A percentile compares a stretch with the other conserved stretches of the same genome.
Evolutionary conservation across 1,140 invertebrate species (phyloP).

Genomic region (Lepidurus couesii): DNA sequence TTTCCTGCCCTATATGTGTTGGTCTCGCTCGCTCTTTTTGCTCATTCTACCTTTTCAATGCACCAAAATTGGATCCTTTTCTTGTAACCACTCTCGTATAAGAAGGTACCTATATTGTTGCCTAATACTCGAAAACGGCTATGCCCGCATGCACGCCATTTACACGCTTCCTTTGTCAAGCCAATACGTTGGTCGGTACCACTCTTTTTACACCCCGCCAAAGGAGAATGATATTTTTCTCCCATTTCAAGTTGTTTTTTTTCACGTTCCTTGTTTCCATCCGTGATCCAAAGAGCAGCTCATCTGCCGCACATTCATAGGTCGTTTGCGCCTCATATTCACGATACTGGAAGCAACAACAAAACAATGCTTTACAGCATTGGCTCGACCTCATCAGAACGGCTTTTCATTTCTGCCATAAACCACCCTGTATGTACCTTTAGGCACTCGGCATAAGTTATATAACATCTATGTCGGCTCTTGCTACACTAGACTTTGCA

Average conservation of each 20-base stretch:
- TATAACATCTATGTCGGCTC: not conserved
- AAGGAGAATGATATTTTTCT: not conserved
- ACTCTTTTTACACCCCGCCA: not conserved
- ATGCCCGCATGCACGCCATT: not conserved
- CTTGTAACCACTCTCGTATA: not conserved
- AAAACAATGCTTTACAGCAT: too few species aligned
- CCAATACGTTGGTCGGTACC: not conserved
- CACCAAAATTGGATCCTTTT: conserved; percentile 7
- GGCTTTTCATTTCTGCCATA: too few species aligned
- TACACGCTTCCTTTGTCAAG: not conserved
- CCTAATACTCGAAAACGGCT: not conserved
- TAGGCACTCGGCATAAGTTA: not conserved
- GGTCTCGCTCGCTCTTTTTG: not conserved
- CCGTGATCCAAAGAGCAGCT: too few species aligned
- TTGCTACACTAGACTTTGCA: not conserved
- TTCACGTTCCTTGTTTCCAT: too few species aligned
- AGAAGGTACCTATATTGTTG: not conserved
- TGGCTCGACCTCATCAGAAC: too few species aligned
- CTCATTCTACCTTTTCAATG: conserved; percentile 5
- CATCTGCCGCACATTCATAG: too few species aligned
- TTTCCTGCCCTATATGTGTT: conserved; percentile 8
- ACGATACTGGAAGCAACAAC: too few species aligned
- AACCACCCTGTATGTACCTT: too few species aligned
- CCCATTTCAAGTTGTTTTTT: too few species aligned
- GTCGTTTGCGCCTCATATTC: too few species aligned